Percentiles rank a stretch among this genome's conserved stretches.
These are phyloP conservation scores for Aythya baeri DNA, from an alignment of 2,113 vertebrate species.

Conservation along the genomic window DNA sequence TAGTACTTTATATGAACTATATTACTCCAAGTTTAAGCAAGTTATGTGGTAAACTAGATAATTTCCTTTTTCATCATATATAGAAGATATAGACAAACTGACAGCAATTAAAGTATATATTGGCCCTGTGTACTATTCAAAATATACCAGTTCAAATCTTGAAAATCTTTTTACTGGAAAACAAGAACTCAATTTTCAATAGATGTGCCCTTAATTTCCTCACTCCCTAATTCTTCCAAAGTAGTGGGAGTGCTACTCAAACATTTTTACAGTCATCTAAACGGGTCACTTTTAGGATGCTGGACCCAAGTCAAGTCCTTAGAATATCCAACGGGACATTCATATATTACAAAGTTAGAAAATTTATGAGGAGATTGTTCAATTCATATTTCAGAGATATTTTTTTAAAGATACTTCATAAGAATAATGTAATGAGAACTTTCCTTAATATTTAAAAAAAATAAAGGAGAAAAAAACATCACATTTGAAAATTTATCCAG, in stretches of 20 bases:
- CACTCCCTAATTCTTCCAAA: not conserved
- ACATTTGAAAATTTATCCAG: not conserved
- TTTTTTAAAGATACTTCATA: not conserved
- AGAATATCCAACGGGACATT: not conserved
- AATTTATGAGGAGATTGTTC: not conserved
- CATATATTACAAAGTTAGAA: not conserved
- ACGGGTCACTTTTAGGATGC: not conserved
- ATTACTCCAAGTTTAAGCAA: not conserved
- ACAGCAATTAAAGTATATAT: not conserved
- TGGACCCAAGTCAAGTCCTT: not conserved
- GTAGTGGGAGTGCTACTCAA: not conserved
- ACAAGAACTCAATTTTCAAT: not conserved
- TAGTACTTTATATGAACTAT: not conserved
- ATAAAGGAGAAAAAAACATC: not conserved
- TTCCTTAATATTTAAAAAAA: conserved; percentile 1
- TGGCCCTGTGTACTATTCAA: not conserved
- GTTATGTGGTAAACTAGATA: not conserved
- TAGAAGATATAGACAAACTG: not conserved
- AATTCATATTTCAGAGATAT: not conserved
- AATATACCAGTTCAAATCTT: not conserved
- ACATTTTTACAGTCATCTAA: not conserved
- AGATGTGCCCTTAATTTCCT: not conserved
- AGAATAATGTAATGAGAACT: not conserved
- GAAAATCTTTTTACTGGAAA: not conserved
- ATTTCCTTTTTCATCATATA: not conserved